Percentiles rank a stretch among this genome's conserved stretches.
phyloP scores from a whole-genome alignment of 1,140 invertebrate species.

The Sminthurinus signatus region DNA sequence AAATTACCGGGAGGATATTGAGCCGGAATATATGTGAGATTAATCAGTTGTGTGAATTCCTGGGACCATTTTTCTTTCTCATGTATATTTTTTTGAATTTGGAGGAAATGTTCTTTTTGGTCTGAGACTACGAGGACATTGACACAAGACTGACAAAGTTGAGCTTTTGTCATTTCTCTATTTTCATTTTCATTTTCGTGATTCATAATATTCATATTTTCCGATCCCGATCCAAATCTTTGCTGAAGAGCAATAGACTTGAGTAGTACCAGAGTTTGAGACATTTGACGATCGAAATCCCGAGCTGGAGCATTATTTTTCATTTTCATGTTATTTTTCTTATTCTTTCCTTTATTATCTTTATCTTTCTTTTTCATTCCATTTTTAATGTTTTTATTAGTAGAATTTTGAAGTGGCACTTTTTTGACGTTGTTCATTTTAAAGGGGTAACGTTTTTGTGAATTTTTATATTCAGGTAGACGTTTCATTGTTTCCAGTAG shows the following conservation, averaged over 20 bases:
- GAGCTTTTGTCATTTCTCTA: too few relatives aligned
- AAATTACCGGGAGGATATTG: constrained; percentile 32
- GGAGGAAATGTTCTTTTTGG: constrained; percentile 14
- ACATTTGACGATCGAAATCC: constrained; percentile 34
- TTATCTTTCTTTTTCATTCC: not conserved
- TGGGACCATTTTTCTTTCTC: constrained; percentile 22
- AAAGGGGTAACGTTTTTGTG: too few relatives aligned
- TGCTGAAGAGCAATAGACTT: constrained; percentile 30
- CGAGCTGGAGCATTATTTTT: too few relatives aligned
- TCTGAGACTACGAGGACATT: constrained; percentile 31
- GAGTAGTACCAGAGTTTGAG: constrained; percentile 32
- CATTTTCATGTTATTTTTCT: not conserved
- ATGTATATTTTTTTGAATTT: constrained; percentile 19
- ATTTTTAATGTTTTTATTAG: not conserved
- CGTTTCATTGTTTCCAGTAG: too few relatives aligned
- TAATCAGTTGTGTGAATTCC: constrained; percentile 14
- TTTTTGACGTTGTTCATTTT: too few relatives aligned
- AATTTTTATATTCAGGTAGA: too few relatives aligned
- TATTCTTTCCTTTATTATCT: not conserved
- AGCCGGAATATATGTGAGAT: constrained; percentile 16
- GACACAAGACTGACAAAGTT: constrained; percentile 20
- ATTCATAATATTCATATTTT: too few relatives aligned
- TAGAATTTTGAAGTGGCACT: too few relatives aligned
- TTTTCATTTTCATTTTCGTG: not conserved
- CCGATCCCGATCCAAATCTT: constrained; percentile 1